Evolutionary conservation across 2,888 invertebrate species (phyloP), one percentile per base, ranked within the genome.

Genomic region (Rutpela maculata): DNA sequence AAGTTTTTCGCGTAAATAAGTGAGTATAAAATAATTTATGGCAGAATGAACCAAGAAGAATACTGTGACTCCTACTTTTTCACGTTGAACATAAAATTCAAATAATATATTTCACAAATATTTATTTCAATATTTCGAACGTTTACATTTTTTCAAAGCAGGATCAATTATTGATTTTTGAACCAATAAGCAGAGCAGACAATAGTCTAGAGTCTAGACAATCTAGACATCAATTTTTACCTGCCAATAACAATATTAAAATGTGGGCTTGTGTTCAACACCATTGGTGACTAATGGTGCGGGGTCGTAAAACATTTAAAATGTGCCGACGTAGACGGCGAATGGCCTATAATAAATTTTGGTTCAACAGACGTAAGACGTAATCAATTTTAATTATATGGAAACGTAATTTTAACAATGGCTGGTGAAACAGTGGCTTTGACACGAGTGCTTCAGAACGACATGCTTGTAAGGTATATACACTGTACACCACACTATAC

Each of bases 381-480:
- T 31, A 59, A 69, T 57, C 57, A 59, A 69, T 69, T 69, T 69
- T 59, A 56, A 59, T 35, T 56, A 57, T 31, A 18, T 31, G 67
- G 26, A 31, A n/a, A 55, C 35, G 65, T 65, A 65, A 67, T n/a
- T 55, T 63, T 31, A 35, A 63, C 9, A 35, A 26, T 26, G 31
- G n/a, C 6, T n/a, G n/a, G 60, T n/a, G 35, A 35, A 35, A 35
- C 0, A 35, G 6, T 9, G n/a, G 0, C 22, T 55, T 67, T 50
- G n/a, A 2, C 22, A 55, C n/a, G 9, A 9, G 55, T n/a, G 22
- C 22, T 26, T 22, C n/a, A 62, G 26, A 26, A 26, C 22, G 22
- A 4, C 22, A 1, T 4, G 22, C 1, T 26, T 26, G 22, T 26
- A 26, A 1, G 4, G 22, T 26, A n/a, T n/a, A 26, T 26, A 26